Evolutionary conservation across 2,888 invertebrate species (phyloP), one percentile per base, ranked within the genome.

Genomic region (Tetragonula carbonaria): DNA sequence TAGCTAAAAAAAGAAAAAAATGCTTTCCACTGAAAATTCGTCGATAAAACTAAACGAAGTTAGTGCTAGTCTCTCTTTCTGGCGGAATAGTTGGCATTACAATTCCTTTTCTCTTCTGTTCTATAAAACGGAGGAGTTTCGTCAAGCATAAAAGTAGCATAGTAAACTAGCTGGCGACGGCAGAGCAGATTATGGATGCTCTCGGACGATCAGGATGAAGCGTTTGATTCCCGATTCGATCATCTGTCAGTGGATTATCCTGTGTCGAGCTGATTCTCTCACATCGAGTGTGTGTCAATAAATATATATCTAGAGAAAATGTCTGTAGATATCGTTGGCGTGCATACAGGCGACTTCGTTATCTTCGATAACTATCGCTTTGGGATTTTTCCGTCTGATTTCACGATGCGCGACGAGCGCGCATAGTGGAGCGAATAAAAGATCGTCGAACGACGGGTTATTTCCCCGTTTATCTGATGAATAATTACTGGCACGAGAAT

Each of bases 341-440:
- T 80, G 78, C 70, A 74, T 78, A 75, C 21, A 45, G 38, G 78
- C 66, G 66, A 67, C 53, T 66, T 6, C 55, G 78, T 76, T 84
- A 81, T 78, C 83, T 82, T 72, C 33, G 74, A 87, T 86, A 85
- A 79, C 57, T 75, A 86, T 87, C 82, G 72, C 75, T 80, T 45
- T 72, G 75, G 86, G 68, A 84, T 86, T 89, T 87, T 87, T 82
- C 89, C 82, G 68, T 78, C 74, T 66, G 80, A 72, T 81, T 84
- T 86, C 67, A 70, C 66, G 45, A 45, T 45, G 45, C 66, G 57
- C 66, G 57, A 45, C 45, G 38, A 73, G 62, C 66, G 62, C 66
- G 83, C 72, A 70, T 71, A 23, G 74, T 70, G 55, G 21, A 74
- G 28, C 6, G 65, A 74, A 78, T 70, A 74, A 74, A 66, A 71